phyloP scores from a whole-genome alignment of 1,140 invertebrate species.

The Conopomorpha cramerella region DNA sequence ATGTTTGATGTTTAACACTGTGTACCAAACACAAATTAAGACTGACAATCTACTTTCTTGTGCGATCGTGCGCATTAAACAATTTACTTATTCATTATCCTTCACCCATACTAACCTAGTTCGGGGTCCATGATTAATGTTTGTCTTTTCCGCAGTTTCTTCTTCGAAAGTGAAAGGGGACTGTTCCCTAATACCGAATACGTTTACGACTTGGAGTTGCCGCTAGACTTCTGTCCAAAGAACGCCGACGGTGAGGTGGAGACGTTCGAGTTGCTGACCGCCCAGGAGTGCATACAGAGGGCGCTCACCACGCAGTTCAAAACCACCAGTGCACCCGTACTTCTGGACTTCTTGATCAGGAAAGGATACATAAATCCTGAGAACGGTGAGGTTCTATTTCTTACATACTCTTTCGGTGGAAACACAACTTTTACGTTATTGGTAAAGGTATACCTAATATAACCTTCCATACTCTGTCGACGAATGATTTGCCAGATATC shows the following conservation, averaged over 20 bases:
- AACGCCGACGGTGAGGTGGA: constrained; percentile 94
- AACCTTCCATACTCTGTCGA: too few relatives aligned
- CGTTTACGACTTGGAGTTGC: constrained; percentile 92
- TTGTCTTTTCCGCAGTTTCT: constrained; percentile 68
- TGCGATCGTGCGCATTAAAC: too few relatives aligned
- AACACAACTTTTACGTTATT: too few relatives aligned
- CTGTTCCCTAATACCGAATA: constrained; percentile 94
- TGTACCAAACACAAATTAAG: too few relatives aligned
- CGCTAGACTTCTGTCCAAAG: constrained; percentile 83
- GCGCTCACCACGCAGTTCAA: constrained; percentile 86
- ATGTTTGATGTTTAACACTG: too few relatives aligned
- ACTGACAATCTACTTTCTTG: too few relatives aligned
- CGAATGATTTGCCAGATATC: too few relatives aligned
- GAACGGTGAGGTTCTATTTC: constrained; percentile 71
- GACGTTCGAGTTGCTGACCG: constrained; percentile 82
- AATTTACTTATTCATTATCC: too few relatives aligned
- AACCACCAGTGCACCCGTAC: constrained; percentile 88
- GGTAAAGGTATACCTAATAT: too few relatives aligned
- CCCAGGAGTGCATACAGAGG: constrained; percentile 78
- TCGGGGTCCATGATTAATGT: too few relatives aligned
- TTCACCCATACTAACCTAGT: too few relatives aligned
- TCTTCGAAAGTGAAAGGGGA: constrained; percentile 89
- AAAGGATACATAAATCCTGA: constrained; percentile 88
- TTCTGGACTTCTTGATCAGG: constrained; percentile 89
- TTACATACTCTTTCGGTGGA: too few relatives aligned